These are phyloP conservation scores for Phymastichus coffea DNA, from an alignment of 1,140 invertebrate species.

Conservation along the genomic window DNA sequence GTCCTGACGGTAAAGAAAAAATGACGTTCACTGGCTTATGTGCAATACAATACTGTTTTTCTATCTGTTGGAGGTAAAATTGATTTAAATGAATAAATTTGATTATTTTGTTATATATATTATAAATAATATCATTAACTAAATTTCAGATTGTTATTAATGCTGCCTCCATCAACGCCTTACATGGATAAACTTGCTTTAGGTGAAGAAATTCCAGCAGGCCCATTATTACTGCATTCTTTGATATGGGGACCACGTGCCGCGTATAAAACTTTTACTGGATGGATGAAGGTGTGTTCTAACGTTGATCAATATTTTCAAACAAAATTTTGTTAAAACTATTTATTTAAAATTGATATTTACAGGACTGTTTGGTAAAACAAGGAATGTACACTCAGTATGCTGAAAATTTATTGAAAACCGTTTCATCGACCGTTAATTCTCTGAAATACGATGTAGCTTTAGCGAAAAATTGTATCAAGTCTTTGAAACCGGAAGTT, in stretches of 20 bases:
- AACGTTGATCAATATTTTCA: neutral
- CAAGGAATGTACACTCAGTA: conserved; percentile 85
- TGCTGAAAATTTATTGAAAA: conserved; percentile 74
- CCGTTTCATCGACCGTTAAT: conserved; percentile 66
- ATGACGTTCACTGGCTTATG: conserved; percentile 71
- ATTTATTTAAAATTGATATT: conserved; percentile 55
- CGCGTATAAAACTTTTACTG: conserved; percentile 65
- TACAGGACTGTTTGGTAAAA: conserved; percentile 81
- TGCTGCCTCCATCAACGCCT: conserved; percentile 83
- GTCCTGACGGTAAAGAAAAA: conserved; percentile 57
- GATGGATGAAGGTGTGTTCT: conserved; percentile 63
- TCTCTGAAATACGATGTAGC: conserved; percentile 70
- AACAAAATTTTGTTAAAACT: neutral
- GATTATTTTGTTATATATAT: neutral
- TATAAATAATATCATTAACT: conserved; percentile 6
- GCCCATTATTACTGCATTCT: conserved; percentile 67
- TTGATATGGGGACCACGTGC: conserved; percentile 72
- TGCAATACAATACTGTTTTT: conserved; percentile 89
- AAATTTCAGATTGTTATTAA: conserved; percentile 64
- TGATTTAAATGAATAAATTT: neutral
- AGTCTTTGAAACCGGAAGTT: conserved; percentile 61
- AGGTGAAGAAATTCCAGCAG: conserved; percentile 60
- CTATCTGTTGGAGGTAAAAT: conserved; percentile 75
- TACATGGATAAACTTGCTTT: conserved; percentile 79
- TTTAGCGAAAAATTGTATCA: conserved; percentile 70